Conservation (phyloP, 2,888 invertebrate species). For the Unio pictorum region DNA sequence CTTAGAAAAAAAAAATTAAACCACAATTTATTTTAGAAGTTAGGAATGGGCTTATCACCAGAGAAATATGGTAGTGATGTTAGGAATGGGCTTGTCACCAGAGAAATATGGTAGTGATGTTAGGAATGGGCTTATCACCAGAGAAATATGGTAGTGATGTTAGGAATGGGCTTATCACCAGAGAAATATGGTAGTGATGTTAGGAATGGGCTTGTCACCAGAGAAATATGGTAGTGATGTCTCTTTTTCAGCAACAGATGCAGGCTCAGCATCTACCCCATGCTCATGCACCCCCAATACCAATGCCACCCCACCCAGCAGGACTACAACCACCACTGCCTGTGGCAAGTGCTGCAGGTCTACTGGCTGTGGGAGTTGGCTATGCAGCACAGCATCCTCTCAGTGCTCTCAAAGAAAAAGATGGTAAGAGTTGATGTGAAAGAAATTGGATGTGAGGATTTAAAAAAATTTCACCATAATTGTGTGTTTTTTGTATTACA, state of each 20-base stretch:
- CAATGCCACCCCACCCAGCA: constrained; percentile 70
- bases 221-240: too few species aligned
- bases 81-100: too few species aligned
- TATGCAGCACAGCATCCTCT: constrained; percentile 47
- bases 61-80: too few species aligned
- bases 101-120: too few species aligned
- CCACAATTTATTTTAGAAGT: neutral
- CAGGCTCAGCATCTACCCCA: constrained; percentile 84
- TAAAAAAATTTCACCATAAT: neutral
- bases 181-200: too few species aligned
- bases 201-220: neutral
- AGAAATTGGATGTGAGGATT: neutral
- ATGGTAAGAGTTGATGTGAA: constrained; percentile 45
- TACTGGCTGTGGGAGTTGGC: constrained; percentile 61
- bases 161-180: neutral
- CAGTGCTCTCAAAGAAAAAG: constrained; percentile 62
- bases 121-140: neutral
- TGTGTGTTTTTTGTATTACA: neutral
- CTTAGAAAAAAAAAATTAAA: too few species aligned
- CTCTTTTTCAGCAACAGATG: constrained; percentile 84
- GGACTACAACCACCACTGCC: constrained; percentile 67
- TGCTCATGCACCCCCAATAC: constrained; percentile 67
- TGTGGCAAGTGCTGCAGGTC: constrained; percentile 69
- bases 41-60: neutral
- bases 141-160: too few species aligned